Evolutionary conservation across 2,113 vertebrate genomes (phyloP), one percentile per base, ranked within the genome.

Genomic region (Peromyscus maniculatus): DNA sequence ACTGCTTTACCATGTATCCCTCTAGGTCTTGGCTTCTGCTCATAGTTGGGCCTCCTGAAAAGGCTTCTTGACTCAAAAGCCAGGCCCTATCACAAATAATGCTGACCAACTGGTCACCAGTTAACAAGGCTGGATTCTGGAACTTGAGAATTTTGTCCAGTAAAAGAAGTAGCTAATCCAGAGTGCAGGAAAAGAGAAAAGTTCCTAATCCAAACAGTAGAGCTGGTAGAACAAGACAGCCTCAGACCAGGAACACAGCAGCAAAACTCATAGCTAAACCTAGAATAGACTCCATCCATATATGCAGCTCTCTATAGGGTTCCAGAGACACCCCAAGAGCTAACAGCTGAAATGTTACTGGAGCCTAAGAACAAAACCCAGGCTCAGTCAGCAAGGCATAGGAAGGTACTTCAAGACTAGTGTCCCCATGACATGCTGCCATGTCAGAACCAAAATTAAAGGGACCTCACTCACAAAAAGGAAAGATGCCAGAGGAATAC

Each of bases 371-470:
- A 67, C 16, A 28, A n/a, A 78, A 57, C 10, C 12, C 43, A 22
- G 31, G 24, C n/a, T 7, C 55, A 33, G 36, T 21, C 0, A 39
- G 16, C 31, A 39, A n/a, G 67, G 66, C 11, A 31, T 21, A 92
- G 67, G n/a, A 57, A 69, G 49, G 59, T 12, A 31, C 24, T 87
- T 66, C 43, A 64, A 80, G 64, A 75, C 72, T 7, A 46, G 11
- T 0, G n/a, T 33, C 55, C 75, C 6, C 5, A 0, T 10, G 46
- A 33, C 57, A 77, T 5, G 36, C 1, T 10, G 6, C 26, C 26
- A 26, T 31, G 7, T 10, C 28, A 19, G 49, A 74, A 28, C 39
- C 26, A 88, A 69, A 57, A 28, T 21, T 3, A 87, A 12, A 87
- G 52, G 22, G 22, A 5, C 59, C 28, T 26, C 46, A 19, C 83